Evolutionary conservation across 2,113 vertebrate species (phyloP).

Genomic region (Euleptes europaea): DNA sequence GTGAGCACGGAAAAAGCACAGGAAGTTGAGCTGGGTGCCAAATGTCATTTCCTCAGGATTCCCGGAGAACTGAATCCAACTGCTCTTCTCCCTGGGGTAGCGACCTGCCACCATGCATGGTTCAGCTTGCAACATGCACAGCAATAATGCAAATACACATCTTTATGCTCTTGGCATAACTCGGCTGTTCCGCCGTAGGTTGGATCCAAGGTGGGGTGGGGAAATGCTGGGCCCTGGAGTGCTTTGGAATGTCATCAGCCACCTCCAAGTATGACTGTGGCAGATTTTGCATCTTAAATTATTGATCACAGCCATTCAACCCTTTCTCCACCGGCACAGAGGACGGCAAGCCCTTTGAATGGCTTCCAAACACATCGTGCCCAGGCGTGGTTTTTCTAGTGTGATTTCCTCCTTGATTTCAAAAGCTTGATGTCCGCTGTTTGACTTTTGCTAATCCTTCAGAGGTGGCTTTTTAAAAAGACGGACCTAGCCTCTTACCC

Average conservation of each 20-base stretch:
- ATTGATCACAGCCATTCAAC: rapidly evolving
- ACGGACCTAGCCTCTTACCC: slow-evolving; percentile 46
- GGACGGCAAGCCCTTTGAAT: background rate
- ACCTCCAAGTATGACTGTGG: rapidly evolving
- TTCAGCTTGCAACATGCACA: background rate
- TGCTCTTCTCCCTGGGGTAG: background rate
- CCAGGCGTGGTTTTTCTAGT: rapidly evolving
- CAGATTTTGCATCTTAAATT: rapidly evolving
- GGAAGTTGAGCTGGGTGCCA: no score
- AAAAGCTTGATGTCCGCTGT: rapidly evolving
- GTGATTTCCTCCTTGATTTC: background rate
- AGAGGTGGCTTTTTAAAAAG: slow-evolving; percentile 27
- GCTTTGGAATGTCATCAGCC: background rate
- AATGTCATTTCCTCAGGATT: background rate
- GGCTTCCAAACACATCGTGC: rapidly evolving
- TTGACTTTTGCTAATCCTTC: background rate
- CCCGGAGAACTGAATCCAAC: background rate
- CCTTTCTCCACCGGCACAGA: rapidly evolving
- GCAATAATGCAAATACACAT: background rate
- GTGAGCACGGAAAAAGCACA: background rate
- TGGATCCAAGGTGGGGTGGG: background rate
- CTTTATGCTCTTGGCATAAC: background rate
- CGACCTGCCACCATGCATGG: no score
- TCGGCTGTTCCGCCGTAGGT: background rate
- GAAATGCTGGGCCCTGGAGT: no score